Evolutionary conservation across 1,140 invertebrate genomes (phyloP).

Genomic region (Apis florea): DNA sequence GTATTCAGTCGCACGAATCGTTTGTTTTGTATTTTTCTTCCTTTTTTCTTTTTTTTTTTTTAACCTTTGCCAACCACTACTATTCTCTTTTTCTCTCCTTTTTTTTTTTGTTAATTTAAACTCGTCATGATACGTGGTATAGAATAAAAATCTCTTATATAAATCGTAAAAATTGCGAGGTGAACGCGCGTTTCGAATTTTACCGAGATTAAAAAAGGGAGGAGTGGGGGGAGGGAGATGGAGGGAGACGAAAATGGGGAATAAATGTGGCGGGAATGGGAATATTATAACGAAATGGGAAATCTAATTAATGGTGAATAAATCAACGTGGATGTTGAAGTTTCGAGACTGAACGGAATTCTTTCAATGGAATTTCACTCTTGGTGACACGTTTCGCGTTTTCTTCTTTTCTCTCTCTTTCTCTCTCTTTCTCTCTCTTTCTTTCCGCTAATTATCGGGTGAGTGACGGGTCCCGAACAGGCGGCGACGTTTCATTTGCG

Average conservation of each 20-base stretch:
- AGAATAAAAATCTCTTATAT: constrained; percentile 11
- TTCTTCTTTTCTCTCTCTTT: no score
- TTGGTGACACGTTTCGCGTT: neutral
- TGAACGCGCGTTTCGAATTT: neutral
- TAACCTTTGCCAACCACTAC: no score
- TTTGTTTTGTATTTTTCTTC: neutral
- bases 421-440: no score
- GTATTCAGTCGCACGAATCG: constrained; percentile 15
- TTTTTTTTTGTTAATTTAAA: neutral
- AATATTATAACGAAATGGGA: no score
- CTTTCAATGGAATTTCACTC: neutral
- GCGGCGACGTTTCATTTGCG: neutral
- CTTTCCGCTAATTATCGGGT: neutral
- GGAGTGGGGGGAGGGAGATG: no score
- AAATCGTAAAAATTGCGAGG: neutral
- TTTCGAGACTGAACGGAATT: neutral
- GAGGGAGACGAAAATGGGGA: neutral
- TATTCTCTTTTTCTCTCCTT: neutral
- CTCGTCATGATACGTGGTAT: neutral
- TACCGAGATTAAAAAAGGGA: neutral
- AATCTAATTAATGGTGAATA: neutral
- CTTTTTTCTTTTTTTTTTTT: neutral
- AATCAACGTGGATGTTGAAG: neutral
- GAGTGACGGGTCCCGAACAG: neutral
- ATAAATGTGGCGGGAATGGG: no score